phyloP scores from a whole-genome alignment of 2,888 invertebrate genomes.

The Lamproptera curius region DNA sequence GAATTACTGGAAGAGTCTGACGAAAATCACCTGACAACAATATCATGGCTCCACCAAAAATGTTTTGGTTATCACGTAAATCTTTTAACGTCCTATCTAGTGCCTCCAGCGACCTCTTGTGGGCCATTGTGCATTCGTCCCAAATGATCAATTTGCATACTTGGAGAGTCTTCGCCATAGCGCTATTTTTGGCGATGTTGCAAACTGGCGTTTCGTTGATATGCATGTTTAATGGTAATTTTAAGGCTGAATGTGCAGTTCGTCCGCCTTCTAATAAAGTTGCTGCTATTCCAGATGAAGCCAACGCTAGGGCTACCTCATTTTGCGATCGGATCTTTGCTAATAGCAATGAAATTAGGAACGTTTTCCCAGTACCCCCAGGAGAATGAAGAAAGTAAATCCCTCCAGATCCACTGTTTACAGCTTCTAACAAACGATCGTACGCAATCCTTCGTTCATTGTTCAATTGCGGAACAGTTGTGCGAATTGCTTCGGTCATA shows the following conservation, averaged over 20 bases:
- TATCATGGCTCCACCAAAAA: slow-evolving; percentile 31
- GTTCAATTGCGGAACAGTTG: no score
- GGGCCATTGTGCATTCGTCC: no score
- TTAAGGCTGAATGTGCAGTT: slow-evolving; percentile 36
- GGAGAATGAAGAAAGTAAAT: slow-evolving; percentile 31
- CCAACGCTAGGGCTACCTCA: slow-evolving; percentile 30
- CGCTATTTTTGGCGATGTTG: no score
- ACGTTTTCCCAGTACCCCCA: slow-evolving; percentile 30
- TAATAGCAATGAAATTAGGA: slow-evolving; percentile 30
- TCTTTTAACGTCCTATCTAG: no score
- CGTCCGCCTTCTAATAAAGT: no score
- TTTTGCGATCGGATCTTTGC: slow-evolving; percentile 29
- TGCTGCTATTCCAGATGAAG: no score
- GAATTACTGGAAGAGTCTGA: no score
- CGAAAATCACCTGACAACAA: no score
- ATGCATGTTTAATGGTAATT: slow-evolving; percentile 35
- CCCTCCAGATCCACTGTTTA: slow-evolving; percentile 30
- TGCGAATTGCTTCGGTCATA: no score
- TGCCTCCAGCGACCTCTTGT: no score
- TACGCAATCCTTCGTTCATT: slow-evolving; percentile 33
- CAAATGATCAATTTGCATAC: no score
- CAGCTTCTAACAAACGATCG: slow-evolving; percentile 31
- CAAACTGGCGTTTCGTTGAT: slow-evolving; percentile 29
- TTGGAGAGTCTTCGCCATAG: no score
- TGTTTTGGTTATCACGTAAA: slow-evolving; percentile 29